Percentiles rank a stretch among this genome's conserved stretches.
Evolutionary conservation across 2,113 vertebrate genomes (phyloP).

Genomic region (Mixornis gularis): DNA sequence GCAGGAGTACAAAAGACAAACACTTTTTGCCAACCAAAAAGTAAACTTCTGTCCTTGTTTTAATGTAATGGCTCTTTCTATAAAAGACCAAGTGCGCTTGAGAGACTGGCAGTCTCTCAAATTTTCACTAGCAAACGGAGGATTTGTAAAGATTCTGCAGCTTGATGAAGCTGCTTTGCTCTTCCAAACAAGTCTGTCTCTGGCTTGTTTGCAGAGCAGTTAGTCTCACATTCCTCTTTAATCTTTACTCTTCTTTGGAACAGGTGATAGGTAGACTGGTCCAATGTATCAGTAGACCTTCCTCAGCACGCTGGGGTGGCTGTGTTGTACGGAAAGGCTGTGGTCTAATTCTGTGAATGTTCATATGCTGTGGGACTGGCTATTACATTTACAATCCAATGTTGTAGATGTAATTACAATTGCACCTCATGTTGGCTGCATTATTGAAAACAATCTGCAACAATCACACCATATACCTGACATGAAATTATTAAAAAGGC

Average conservation of each 20-base stretch:
- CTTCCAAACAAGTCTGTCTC: not conserved
- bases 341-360: not conserved
- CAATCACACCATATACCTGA: not conserved
- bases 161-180: not conserved
- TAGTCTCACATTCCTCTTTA: not conserved
- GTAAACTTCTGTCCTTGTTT: not conserved
- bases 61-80: not conserved
- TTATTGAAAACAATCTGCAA: not conserved
- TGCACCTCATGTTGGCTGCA: not conserved
- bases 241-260: not conserved
- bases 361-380: not conserved
- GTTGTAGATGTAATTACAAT: not conserved
- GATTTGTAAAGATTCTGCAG: not conserved
- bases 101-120: not conserved
- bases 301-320: not conserved
- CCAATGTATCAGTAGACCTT: not conserved
- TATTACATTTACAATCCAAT: not conserved
- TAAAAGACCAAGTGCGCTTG: not conserved
- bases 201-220: not conserved
- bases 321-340: not conserved
- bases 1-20: not conserved
- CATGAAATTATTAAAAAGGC: not conserved
- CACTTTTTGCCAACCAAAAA: not conserved
- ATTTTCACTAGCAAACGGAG: not conserved
- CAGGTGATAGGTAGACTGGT: not conserved